Evolutionary conservation across 2,888 invertebrate species (phyloP).

Genomic region (Trachelus troglodyta): DNA sequence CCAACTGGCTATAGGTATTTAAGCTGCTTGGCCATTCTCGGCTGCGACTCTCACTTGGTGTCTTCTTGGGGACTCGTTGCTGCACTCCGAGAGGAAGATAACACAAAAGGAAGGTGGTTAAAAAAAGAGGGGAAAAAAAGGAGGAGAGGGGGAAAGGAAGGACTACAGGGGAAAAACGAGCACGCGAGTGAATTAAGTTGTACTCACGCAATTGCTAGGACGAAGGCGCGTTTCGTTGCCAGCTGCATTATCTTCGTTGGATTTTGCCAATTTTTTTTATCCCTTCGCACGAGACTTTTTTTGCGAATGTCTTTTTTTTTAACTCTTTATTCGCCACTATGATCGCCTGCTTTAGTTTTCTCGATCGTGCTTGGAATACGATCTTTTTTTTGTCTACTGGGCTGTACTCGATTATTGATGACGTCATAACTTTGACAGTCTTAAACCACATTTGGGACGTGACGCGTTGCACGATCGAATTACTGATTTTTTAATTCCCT

Average conservation of each 20-base stretch:
- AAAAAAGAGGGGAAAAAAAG: neutral
- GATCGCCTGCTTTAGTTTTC: neutral
- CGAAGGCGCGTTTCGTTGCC: neutral
- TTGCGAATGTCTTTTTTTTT: neutral
- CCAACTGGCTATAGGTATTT: slow-evolving; percentile 21
- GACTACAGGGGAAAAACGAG: slow-evolving; percentile 15
- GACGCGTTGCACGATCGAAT: neutral
- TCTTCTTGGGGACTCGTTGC: neutral
- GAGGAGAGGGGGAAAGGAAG: neutral
- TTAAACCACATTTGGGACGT: neutral
- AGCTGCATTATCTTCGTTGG: neutral
- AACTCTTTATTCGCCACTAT: neutral
- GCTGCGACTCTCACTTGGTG: neutral
- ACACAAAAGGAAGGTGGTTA: neutral
- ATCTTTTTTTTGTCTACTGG: too few species aligned
- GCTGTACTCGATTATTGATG: neutral
- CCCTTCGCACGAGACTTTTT: neutral
- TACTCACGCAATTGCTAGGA: slow-evolving; percentile 24
- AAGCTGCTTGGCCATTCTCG: neutral
- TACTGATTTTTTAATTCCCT: neutral
- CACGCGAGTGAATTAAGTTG: slow-evolving; percentile 36
- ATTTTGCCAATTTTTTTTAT: neutral
- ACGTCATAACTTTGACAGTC: neutral
- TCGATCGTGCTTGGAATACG: neutral
- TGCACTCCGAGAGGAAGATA: neutral